phyloP scores from a whole-genome alignment of 2,113 vertebrate genomes.

The Chlamydotis undulata region DNA sequence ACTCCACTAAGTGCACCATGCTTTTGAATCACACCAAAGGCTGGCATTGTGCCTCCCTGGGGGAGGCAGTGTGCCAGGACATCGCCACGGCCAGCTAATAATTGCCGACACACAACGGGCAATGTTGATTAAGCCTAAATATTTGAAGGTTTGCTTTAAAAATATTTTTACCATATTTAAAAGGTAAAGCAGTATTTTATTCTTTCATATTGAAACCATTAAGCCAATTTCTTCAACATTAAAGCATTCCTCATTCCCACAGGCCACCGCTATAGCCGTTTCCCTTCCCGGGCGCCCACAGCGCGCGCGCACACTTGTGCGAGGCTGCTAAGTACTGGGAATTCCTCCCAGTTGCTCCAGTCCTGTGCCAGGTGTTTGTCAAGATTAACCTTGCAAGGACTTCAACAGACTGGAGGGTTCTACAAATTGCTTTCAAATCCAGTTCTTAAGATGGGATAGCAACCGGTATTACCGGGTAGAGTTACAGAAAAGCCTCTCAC shows the following conservation, averaged over 20 bases:
- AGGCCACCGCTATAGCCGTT: neutral
- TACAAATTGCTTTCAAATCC: slow-evolving; percentile 43
- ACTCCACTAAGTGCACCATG: neutral
- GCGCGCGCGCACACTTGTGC: neutral
- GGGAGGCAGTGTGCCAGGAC: slow-evolving; percentile 29
- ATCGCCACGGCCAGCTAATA: slow-evolving; percentile 50
- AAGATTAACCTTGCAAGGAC: slow-evolving; percentile 11
- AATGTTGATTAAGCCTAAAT: neutral
- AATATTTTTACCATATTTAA: slow-evolving; percentile 27
- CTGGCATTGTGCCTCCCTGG: slow-evolving; percentile 37
- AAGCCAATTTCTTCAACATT: neutral
- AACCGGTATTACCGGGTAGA: slow-evolving; percentile 16
- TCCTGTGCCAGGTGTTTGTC: slow-evolving; percentile 11
- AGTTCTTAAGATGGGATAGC: neutral
- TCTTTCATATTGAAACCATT: slow-evolving; percentile 34
- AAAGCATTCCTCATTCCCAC: neutral
- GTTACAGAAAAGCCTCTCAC: neutral
- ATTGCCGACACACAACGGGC: slow-evolving; percentile 8
- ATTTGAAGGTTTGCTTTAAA: slow-evolving; percentile 15
- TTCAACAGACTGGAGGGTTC: slow-evolving; percentile 18
- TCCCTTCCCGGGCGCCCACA: neutral
- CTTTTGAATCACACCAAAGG: slow-evolving; percentile 12
- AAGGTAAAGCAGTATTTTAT: slow-evolving; percentile 12
- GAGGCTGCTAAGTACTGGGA: neutral
- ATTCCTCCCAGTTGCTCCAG: slow-evolving; percentile 15